phyloP scores from a whole-genome alignment of 2,797 vertebrate species.

The Oreortyx pictus region DNA sequence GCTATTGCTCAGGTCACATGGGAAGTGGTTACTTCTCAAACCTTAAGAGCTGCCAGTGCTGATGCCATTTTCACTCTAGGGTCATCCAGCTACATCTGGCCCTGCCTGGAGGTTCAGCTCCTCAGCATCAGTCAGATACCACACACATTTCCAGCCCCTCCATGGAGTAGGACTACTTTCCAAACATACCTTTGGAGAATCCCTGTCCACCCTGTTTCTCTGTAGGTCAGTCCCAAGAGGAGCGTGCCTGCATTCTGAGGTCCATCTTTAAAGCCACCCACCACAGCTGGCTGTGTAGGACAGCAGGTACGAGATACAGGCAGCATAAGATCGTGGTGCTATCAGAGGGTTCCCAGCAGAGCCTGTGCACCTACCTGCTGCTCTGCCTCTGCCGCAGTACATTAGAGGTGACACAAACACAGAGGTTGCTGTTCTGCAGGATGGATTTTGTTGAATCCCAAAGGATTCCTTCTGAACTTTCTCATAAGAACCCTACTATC shows the following conservation, averaged over 20 bases:
- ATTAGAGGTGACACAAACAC: slow-evolving; percentile 81
- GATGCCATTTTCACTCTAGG: background rate
- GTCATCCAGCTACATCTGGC: too few species aligned
- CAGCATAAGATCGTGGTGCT: background rate
- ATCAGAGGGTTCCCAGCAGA: background rate
- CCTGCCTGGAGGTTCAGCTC: background rate
- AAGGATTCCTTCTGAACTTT: background rate
- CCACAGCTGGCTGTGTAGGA: too few species aligned
- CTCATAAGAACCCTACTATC: background rate
- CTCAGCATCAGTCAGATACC: background rate
- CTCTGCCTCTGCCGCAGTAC: slow-evolving; percentile 56
- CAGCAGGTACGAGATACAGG: background rate
- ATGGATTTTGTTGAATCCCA: background rate
- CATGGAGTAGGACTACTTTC: background rate
- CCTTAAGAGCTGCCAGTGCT: fast-evolving
- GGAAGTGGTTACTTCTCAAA: background rate
- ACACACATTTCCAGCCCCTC: too few species aligned
- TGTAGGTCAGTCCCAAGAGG: background rate
- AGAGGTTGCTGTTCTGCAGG: slow-evolving; percentile 79
- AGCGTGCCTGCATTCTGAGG: fast-evolving
- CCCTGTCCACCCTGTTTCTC: background rate
- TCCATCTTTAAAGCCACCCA: background rate
- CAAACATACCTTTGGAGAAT: background rate
- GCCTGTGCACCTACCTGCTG: fast-evolving
- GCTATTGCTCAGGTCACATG: fast-evolving